phyloP scores from a whole-genome alignment of 1,140 invertebrate genomes.

The Melitaea cinxia region DNA sequence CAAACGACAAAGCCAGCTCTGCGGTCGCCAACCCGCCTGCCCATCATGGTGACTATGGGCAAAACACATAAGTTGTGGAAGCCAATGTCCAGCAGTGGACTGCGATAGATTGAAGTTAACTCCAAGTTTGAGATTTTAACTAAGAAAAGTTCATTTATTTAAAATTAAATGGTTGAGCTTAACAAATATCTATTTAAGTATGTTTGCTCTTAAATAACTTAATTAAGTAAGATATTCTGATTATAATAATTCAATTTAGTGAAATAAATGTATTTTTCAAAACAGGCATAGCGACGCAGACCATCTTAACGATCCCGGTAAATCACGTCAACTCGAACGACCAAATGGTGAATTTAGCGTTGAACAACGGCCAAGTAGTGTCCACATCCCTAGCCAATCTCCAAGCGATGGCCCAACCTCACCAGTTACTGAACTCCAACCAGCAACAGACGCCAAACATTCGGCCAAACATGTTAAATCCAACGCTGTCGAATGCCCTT shows the following conservation, averaged over 20 bases:
- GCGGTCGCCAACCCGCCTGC: too few species aligned
- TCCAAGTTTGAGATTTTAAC: too few species aligned
- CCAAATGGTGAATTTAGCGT: slow-evolving; percentile 90
- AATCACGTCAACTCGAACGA: slow-evolving; percentile 90
- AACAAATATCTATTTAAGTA: too few species aligned
- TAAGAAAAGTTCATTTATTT: too few species aligned
- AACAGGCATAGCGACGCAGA: slow-evolving; percentile 94
- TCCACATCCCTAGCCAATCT: slow-evolving; percentile 92
- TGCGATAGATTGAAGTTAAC: too few species aligned
- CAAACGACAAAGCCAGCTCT: too few species aligned
- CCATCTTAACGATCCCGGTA: slow-evolving; percentile 95
- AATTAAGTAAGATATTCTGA: not conserved
- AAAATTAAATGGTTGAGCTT: too few species aligned
- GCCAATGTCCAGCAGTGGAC: too few species aligned
- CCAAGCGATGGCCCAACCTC: slow-evolving; percentile 89
- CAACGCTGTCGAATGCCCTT: slow-evolving; percentile 76
- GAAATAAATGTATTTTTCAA: slow-evolving; percentile 26
- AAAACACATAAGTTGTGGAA: too few species aligned
- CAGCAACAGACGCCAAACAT: slow-evolving; percentile 73
- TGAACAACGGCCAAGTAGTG: slow-evolving; percentile 91
- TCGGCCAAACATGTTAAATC: slow-evolving; percentile 83
- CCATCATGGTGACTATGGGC: too few species aligned
- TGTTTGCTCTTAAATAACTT: too few species aligned
- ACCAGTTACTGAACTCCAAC: slow-evolving; percentile 80
- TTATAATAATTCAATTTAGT: not conserved